A percentile compares a stretch with the other conserved stretches of the same genome.
Conservation (phyloP, 2,113 vertebrate genomes). For the Cheirogaleus medius region DNA sequence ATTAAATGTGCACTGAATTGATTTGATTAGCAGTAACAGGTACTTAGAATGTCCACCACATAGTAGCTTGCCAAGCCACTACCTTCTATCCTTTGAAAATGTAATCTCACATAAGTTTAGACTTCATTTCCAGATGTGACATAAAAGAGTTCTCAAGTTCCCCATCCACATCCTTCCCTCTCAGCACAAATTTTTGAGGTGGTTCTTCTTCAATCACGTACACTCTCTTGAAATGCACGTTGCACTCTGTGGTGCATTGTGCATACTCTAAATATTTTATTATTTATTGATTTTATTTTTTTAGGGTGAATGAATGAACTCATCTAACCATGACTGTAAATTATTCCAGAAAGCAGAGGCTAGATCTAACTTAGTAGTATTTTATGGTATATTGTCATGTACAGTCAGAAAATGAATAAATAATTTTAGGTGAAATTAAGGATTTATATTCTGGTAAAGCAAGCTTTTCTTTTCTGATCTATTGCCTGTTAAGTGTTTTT, state of each 20-base stretch:
- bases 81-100: constrained; percentile 10
- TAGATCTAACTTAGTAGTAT: not conserved
- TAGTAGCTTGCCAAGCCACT: not conserved
- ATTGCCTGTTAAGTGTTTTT: not conserved
- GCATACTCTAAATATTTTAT: not conserved
- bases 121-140: constrained; percentile 40
- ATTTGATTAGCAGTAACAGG: not conserved
- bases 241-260: not conserved
- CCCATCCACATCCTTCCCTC: no score
- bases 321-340: not conserved
- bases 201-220: not conserved
- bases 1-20: not conserved
- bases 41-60: not conserved
- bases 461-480: not conserved
- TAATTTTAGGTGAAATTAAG: not conserved
- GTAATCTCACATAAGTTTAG: not conserved
- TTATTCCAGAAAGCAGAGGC: not conserved
- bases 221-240: not conserved
- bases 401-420: not conserved
- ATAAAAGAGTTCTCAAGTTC: not conserved
- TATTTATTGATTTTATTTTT: not conserved
- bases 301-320: not conserved
- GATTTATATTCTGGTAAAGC: not conserved
- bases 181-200: not conserved
- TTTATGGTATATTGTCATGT: not conserved